Evolutionary conservation across 2,797 vertebrate species (phyloP), one percentile per base, ranked within the genome.

Genomic region (Acanthurus tractus): DNA sequence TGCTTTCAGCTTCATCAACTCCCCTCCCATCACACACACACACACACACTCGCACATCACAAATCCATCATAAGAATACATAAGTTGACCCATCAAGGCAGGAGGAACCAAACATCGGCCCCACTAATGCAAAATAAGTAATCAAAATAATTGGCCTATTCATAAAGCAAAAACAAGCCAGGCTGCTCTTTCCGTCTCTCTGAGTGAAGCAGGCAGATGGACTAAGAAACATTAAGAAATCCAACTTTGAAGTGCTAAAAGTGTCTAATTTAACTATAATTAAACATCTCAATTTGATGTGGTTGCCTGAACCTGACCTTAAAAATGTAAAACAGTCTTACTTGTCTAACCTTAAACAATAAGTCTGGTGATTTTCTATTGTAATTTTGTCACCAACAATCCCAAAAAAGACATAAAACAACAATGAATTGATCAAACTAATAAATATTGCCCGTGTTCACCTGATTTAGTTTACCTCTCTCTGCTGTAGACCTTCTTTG

Each of bases 81-180:
- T 42, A 40, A 55, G 67, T 14, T 29, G 12, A 48, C 57, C 48
- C 18, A 17, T 18, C 1, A 25, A 52, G 34, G 76, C n/a, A 4
- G 48, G 23, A 56, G 34, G 49, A 62, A 54, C n/a, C 25, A 50
- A 65, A 66, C 23, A 57, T 53, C 46, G 15, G 48, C 55, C 20
- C 58, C 52, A 59, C 59, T 53, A 59, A 23, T 49, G 50, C 45
- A 65, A 42, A 66, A 67, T 63, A 50, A 61, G 62, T 52, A 49
- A 76, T 59, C 29, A 22, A 45, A 78, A 59, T 55, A 76, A 85
- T 85, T 61, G 40, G 18, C 12, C 42, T 56, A 70, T 67, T 81
- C 64, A 70, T 29, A 61, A 53, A 55, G 66, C 63, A 64, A 74
- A 82, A 65, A 75, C 65, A 68, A 63, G 75, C 49, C 45, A 54